Base-by-base conservation (phyloP, 2,888 invertebrate genomes). In the Lypha dubia region DNA sequence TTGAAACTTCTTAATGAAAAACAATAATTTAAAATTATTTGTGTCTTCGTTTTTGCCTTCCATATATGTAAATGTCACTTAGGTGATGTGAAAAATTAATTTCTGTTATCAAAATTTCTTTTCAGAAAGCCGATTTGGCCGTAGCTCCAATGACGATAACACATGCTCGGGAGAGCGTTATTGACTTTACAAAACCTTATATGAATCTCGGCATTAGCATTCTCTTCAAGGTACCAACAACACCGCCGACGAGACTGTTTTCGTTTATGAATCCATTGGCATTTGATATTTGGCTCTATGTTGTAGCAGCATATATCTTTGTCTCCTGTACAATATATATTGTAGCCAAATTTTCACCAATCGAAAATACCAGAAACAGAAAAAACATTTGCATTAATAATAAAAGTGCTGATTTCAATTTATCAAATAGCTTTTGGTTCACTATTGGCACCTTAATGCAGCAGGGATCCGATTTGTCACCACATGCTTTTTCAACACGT, bases 151-250 rank as follows among this genome's bases (percentile, higher is more conserved):
- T 98, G 94, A 98, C 97, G 35, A 98, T 98, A 87, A 97, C 96
- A 89, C 97, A 97, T 91, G 96, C 96, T 32, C 93, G 98, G 62
- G 97, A 97, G 89, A 96, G 96, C 91, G 97, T 97, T 81, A 96
- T 98, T 87, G 97, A 97, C 92, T 98, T 98, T 91, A 97, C 97
- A 9, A 97, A 97, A 90, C 98, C 97, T 1, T 98, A 97, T 93
- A 97, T 98, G 95, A 97, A 97, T 91, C 93, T 97, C 22, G 98
- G 97, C 49, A 97, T 97, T 88, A 95, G 96, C 88, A 97, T 98
- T 88, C 93, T 97, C 77, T 97, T 96, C 91, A 96, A 96, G 94
- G 94, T 96, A 32, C 95, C 96, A 71, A 95, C 94, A 88, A 95
- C 93, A 88, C 95, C 94, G 90, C 95, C 94, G 89, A 95, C 94